Evolutionary conservation across 2,797 vertebrate species (phyloP), one percentile per base, ranked within the genome.

Genomic region (Chromobotia macracanthus): DNA sequence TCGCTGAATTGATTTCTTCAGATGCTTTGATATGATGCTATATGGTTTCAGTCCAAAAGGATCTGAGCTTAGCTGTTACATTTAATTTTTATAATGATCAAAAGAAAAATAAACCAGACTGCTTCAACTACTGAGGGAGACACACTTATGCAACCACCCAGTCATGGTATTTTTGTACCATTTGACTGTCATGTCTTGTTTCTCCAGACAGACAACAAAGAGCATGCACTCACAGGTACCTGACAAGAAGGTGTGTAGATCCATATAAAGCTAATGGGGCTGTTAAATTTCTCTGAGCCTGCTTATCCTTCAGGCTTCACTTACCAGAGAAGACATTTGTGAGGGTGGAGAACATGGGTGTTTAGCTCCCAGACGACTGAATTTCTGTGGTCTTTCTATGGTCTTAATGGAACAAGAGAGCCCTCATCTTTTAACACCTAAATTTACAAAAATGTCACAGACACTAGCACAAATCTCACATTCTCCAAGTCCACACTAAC

Each of bases 371-470:
- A 78, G 67, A 72, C 80, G 65, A 89, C 80, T 89, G 91, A 91
- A 88, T 90, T 84, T 82, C 69, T 50, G 76, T 60, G 35, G 44
- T 61, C n/a, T n/a, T n/a, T n/a, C 25, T 18, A 41, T 55, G 10
- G 28, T 85, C 71, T 85, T 87, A 87, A 91, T 87, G 88, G 83
- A 89, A 83, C 55, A 70, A 65, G 87, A 87, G 87, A 88, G 87
- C 79, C 81, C 83, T 83, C 73, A 66, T 87, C 89, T 88, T 84
- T 90, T 89, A 83, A 77, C 88, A 87, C 88, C 87, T 87, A 9
- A 71, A 18, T 77, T 13, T 56, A 18, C 23, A 68, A 25, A 23
- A 50, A 18, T 74, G 38, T 75, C 72, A 74, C 10, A 66, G 60
- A 31, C 58, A 23, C 53, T 38, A 70, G 18, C 60, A 71, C 31